Conservation (phyloP, 2,888 invertebrate species). For the Folsomia manolachei region DNA sequence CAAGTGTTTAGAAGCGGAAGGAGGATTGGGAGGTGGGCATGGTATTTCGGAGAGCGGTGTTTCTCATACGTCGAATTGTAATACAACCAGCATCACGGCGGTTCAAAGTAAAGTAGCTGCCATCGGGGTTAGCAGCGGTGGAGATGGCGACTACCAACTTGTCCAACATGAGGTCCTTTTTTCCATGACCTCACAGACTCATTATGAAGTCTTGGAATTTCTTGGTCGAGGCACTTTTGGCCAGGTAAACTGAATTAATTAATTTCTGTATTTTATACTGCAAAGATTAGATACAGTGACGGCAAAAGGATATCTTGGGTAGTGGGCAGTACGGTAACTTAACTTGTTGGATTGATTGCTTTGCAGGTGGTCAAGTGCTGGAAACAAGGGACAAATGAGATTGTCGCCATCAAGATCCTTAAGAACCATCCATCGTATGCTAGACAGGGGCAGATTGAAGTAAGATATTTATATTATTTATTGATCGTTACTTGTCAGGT, state of each 20-base stretch:
- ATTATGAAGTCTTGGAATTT: constrained; percentile 94
- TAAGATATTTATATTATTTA: too few species aligned
- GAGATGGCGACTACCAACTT: constrained; percentile 96
- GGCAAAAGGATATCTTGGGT: too few species aligned
- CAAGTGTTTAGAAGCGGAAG: constrained; percentile 64
- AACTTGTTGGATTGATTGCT: constrained; percentile 9
- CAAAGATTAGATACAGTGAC: too few species aligned
- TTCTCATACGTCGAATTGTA: constrained; percentile 34
- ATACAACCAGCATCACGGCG: constrained; percentile 52
- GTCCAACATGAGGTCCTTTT: constrained; percentile 97
- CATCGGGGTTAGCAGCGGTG: constrained; percentile 68
- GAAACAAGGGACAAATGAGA: constrained; percentile 99
- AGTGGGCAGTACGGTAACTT: too few species aligned
- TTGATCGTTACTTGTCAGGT: too few species aligned
- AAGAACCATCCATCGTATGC: constrained; percentile 99
- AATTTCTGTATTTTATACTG: background rate
- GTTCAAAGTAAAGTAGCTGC: constrained; percentile 44
- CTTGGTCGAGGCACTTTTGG: constrained; percentile 99
- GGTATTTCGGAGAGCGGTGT: constrained; percentile 44
- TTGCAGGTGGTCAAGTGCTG: constrained; percentile 97
- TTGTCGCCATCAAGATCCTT: constrained; percentile 99
- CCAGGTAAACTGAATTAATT: constrained; percentile 58
- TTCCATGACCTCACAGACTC: constrained; percentile 83
- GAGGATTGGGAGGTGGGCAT: constrained; percentile 52
- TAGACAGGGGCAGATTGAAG: constrained; percentile 99